Conservation (phyloP, 1,140 invertebrate species). For the Ceratina australensis region DNA sequence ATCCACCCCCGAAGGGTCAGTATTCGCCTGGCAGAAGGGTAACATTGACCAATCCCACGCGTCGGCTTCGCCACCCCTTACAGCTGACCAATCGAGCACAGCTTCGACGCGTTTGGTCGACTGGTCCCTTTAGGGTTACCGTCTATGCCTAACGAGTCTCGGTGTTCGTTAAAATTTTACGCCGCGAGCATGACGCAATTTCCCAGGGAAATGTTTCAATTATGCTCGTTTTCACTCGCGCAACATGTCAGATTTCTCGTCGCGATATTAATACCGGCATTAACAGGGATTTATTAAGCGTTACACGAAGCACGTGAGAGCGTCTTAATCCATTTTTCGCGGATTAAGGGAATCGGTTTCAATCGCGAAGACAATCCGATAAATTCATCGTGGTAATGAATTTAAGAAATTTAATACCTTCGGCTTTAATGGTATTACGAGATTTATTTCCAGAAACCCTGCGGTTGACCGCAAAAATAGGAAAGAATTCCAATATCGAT, state of each 20-base stretch:
- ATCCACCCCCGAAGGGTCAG: constrained; percentile 72
- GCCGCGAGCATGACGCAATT: constrained; percentile 4
- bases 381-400: too few relatives aligned
- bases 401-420: too few relatives aligned
- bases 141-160: constrained; percentile 35
- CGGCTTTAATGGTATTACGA: too few relatives aligned
- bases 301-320: too few relatives aligned
- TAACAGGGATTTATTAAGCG: too few relatives aligned
- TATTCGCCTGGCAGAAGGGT: constrained; percentile 71
- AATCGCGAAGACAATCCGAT: too few relatives aligned
- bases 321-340: too few relatives aligned
- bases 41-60: constrained; percentile 73
- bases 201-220: neutral
- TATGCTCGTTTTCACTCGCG: neutral
- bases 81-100: constrained; percentile 77
- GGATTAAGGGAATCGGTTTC: too few relatives aligned
- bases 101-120: constrained; percentile 58
- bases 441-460: too few relatives aligned
- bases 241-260: neutral
- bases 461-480: too few relatives aligned
- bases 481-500: too few relatives aligned
- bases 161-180: constrained; percentile 43
- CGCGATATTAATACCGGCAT: neutral
- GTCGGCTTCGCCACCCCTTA: constrained; percentile 71
- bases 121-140: constrained; percentile 42